These are phyloP conservation scores for Phortica variegata DNA, from an alignment of 1,140 invertebrate species.

Conservation along the genomic window DNA sequence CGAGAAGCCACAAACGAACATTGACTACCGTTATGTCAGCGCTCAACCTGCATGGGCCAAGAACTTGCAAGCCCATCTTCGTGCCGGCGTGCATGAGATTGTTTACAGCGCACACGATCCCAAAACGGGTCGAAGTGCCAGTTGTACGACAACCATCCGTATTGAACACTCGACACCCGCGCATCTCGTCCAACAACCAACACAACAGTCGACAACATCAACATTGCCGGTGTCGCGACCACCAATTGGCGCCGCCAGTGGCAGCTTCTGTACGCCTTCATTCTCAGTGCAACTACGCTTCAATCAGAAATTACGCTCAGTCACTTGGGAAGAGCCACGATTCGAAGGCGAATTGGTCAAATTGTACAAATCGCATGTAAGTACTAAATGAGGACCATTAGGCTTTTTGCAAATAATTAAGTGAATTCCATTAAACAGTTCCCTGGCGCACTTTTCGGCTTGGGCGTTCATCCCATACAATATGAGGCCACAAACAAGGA, in stretches of 20 bases:
- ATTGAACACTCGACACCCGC: constrained; percentile 60
- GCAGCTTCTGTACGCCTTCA: constrained; percentile 64
- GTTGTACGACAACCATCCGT: constrained; percentile 65
- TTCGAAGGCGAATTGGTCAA: constrained; percentile 64
- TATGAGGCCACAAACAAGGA: constrained; percentile 67
- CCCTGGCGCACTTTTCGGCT: constrained; percentile 63
- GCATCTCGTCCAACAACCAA: too few relatives aligned
- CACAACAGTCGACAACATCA: too few relatives aligned
- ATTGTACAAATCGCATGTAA: constrained; percentile 67
- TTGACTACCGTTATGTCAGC: constrained; percentile 68
- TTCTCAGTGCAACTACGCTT: constrained; percentile 63
- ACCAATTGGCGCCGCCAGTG: too few relatives aligned
- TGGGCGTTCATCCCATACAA: constrained; percentile 64
- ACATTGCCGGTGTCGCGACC: too few relatives aligned
- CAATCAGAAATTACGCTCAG: constrained; percentile 60
- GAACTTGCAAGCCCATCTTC: constrained; percentile 64
- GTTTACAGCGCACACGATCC: constrained; percentile 66
- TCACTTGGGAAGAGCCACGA: constrained; percentile 70
- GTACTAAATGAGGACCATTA: constrained; percentile 12
- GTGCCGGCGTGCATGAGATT: constrained; percentile 62
- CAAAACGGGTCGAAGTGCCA: constrained; percentile 60
- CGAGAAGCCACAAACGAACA: constrained; percentile 67
- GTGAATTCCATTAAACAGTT: constrained; percentile 51
- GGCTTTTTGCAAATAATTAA: not conserved
- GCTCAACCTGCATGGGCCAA: constrained; percentile 67